A percentile compares a stretch with the other conserved stretches of the same genome.
Evolutionary conservation across 1,140 invertebrate species (phyloP).

Genomic region (Rhopalosiphum padi): DNA sequence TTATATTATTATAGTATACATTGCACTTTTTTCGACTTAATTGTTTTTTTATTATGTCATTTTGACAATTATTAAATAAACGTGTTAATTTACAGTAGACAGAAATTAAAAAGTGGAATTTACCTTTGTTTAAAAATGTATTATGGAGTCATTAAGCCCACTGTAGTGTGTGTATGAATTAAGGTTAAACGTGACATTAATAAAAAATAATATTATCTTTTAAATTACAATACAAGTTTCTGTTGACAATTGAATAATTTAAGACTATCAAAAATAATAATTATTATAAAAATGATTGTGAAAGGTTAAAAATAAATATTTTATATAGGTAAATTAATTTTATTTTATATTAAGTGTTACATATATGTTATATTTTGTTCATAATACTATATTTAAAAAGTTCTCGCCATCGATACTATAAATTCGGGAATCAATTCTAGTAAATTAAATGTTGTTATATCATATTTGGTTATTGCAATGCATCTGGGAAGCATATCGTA

Average conservation of each 20-base stretch:
- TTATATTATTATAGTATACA: neutral
- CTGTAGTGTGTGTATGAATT: neutral
- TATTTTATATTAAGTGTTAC: neutral
- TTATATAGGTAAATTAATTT: neutral
- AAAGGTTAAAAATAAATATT: neutral
- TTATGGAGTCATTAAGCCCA: neutral
- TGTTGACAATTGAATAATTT: neutral
- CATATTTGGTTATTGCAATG: too few species aligned
- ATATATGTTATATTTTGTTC: neutral
- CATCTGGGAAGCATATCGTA: too few species aligned
- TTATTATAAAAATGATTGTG: neutral
- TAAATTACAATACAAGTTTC: neutral
- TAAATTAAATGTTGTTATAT: too few species aligned
- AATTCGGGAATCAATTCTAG: neutral
- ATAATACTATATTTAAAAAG: neutral
- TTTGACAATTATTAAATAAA: slow-evolving; percentile 10
- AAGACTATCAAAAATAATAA: neutral
- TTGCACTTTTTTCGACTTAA: neutral
- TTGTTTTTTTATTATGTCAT: neutral
- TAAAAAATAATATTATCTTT: neutral
- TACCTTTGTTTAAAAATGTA: neutral
- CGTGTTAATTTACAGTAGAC: neutral
- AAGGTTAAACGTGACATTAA: slow-evolving; percentile 4
- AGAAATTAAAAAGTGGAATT: slow-evolving; percentile 3
- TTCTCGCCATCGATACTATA: neutral